Evolutionary conservation across 2,888 invertebrate species (phyloP).

Genomic region (Cynaeus angustus): DNA sequence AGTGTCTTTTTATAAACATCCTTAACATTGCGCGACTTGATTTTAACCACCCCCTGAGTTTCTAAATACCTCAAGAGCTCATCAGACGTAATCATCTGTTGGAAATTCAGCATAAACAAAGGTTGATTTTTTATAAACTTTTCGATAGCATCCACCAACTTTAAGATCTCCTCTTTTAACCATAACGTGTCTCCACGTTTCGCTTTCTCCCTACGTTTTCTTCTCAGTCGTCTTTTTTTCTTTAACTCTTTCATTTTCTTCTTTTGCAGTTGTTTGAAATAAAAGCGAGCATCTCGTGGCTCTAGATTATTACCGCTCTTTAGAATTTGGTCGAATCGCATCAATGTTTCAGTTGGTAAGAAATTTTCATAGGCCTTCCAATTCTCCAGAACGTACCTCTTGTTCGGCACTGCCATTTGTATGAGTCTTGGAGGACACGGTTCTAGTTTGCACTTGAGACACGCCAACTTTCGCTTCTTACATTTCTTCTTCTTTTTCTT

Average conservation of each 20-base stretch:
- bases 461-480: slow-evolving; percentile 47
- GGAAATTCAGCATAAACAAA: slow-evolving; percentile 62
- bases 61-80: slow-evolving; percentile 58
- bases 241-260: slow-evolving; percentile 54
- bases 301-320: slow-evolving; percentile 64
- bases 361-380: slow-evolving; percentile 62
- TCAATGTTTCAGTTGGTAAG: slow-evolving; percentile 60
- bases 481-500: slow-evolving; percentile 10
- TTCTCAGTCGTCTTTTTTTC: slow-evolving; percentile 49
- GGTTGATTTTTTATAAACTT: slow-evolving; percentile 62
- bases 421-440: slow-evolving; percentile 64
- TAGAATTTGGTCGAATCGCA: slow-evolving; percentile 63
- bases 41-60: slow-evolving; percentile 46
- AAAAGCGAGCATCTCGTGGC: slow-evolving; percentile 62
- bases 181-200: slow-evolving; percentile 52
- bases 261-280: slow-evolving; percentile 64
- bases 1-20: slow-evolving; percentile 52
- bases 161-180: slow-evolving; percentile 37
- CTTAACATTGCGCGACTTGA: slow-evolving; percentile 59
- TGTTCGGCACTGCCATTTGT: slow-evolving; percentile 63
- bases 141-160: slow-evolving; percentile 53
- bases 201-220: slow-evolving; percentile 50
- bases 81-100: slow-evolving; percentile 64
- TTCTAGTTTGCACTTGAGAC: slow-evolving; percentile 55
- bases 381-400: slow-evolving; percentile 60